Base-by-base conservation (phyloP, 2,113 vertebrate genomes). In the Rhinoderma darwinii region DNA sequence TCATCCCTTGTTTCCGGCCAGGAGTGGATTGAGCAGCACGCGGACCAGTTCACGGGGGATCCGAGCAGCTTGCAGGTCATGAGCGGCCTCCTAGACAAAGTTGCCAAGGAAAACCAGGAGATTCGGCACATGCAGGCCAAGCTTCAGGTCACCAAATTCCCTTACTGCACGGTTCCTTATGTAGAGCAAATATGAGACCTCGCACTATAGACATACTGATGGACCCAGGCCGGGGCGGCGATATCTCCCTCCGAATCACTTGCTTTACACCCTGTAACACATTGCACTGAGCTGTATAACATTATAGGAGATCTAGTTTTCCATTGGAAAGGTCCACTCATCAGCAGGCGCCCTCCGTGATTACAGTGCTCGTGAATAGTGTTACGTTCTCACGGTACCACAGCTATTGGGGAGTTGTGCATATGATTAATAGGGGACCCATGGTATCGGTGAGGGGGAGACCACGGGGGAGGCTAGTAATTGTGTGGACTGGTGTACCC, bases 51-150 rank as follows among this genome's bases (percentile, higher is more conserved):
- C 0, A 0, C 82, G 0, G 86, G 78, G 2, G 88, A 87, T 1
- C 27, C 86, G 0, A 90, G 80, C 63, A 92, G 83, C 20, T 0
- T 94, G 25, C 90, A 93, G 54, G 90, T 90, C 17, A 79, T 95
- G 91, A 93, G 91, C 51, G 90, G 94, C 0, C 92, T 96, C 59
- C 90, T 96, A 63, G 95, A 96, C 90, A 95, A 92, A 84, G 89
- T 97, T 59, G 93, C 92, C 80, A 93, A 95, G 88, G 96, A 94
- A 90, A 95, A 92, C 88, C 91, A 96, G 89, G 95, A 96, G 66
- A 96, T 97, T 78, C 91, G 94, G 84, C 89, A 93, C 18, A 91
- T 97, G 87, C 95, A 97, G 88, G 95, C 94, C 0, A 94, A 96
- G 89, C 91, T 98, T 88, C 96, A 97, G 96, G 97, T 94, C 1